Evolutionary conservation across 2,888 invertebrate species (phyloP), one percentile per base, ranked within the genome.

Genomic region (Acanthopleura granulata): DNA sequence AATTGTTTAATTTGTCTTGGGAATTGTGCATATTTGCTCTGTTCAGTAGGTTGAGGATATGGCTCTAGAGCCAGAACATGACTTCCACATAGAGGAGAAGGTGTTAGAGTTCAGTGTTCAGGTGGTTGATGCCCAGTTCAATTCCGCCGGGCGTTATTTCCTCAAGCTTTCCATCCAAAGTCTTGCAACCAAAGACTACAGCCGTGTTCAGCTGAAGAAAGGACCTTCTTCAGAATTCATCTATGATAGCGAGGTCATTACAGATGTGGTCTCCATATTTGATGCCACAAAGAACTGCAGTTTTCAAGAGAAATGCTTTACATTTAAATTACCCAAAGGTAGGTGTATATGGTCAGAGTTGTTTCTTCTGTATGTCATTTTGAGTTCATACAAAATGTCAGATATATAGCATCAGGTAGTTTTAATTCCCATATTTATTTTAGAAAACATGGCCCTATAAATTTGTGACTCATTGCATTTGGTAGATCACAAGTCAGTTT

Each of bases 271-370:
- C 1, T 85, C 86, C 72, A 70, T 74, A 57, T 81, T 80, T 57
- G 83, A 84, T 61, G 80, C 82, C 25, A 76, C 81, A 16, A 83
- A 82, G 25, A 74, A 86, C 15, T 25, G 49, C 22, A 78, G 74
- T 62, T 87, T 87, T 72, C 78, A 83, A 50, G 82, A 86, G 69
- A 81, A 81, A 62, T 80, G 79, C 49, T 87, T 86, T 73, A 82
- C 81, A n/a, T 88, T 87, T 77, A 79, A 82, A 62, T 79, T 87
- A 40, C 88, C 88, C 0, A 82, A 79, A 84, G 88, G 88, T 88
- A 75, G 50, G 73, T 72, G 29, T 50, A 49, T 16, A 29, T 6
- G 27, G n/a, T 40, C 9, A 40, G 40, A 40, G 40, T 40, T 40
- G 40, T 40, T 40, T 40, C 40, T 40, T 6, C 40, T 40, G 3